Evolutionary conservation across 2,797 vertebrate genomes (phyloP).

Genomic region (Enteromius treurensis): DNA sequence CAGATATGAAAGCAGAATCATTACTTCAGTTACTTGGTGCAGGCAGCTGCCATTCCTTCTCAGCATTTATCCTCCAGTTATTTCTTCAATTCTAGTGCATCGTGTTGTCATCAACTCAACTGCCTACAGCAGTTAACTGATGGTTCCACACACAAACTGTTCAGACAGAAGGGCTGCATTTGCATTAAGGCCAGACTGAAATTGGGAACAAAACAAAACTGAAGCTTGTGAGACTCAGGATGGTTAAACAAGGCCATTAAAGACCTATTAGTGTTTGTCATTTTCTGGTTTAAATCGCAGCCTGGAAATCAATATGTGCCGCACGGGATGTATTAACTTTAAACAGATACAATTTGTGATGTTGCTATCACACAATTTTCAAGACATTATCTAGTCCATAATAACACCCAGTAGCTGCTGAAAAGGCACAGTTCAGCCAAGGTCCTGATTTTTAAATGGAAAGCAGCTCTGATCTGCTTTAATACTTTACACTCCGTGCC

Average conservation of each 20-base stretch:
- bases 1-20: background rate
- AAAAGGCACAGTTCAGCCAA: background rate
- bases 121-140: conserved; percentile 36
- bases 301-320: conserved; percentile 25
- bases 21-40: background rate
- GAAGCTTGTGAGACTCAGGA: conserved; percentile 27
- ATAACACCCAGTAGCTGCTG: conserved; percentile 13
- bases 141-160: conserved; percentile 23
- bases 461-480: conserved; percentile 27
- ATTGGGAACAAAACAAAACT: conserved; percentile 4
- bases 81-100: conserved; percentile 29
- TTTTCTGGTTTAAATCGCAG: conserved; percentile 37
- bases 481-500: background rate
- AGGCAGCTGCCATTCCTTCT: conserved; percentile 32
- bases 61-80: conserved; percentile 6
- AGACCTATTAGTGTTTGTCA: conserved; percentile 43
- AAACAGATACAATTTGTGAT: conserved; percentile 32
- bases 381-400: conserved; percentile 40
- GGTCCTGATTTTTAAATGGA: conserved; percentile 11
- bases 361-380: conserved; percentile 29
- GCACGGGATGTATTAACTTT: conserved; percentile 18
- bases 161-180: conserved; percentile 30
- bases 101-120: conserved; percentile 25
- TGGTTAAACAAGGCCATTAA: conserved; percentile 33
- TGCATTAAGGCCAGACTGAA: conserved; percentile 27